Base-by-base conservation (phyloP, 2,888 invertebrate species). In the Suillia variegata region DNA sequence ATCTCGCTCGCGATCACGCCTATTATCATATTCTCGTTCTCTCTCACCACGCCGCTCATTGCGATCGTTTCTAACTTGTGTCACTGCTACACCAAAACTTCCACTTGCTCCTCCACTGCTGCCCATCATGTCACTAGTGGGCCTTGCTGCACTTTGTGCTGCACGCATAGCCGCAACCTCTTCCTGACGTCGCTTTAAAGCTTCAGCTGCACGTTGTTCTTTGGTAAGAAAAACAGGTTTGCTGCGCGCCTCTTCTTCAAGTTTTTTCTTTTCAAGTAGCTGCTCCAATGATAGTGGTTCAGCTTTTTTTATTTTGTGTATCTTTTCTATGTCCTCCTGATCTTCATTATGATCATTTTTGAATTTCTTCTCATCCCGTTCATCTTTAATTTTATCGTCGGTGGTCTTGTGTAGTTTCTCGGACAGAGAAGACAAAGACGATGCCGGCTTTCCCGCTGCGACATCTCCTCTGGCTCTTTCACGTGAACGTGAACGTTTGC, bases 181-280 rank as follows among this genome's bases (percentile, higher is more conserved):
- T 77, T 94, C 92, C 74, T 95, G 93, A 1, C 99, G 86, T 54
- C 92, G 87, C 75, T 93, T 90, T 15, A 99, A 74, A 0, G 99
- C 99, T 73, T 96, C 88, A 0, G 89, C 91, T 1, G 91, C 94
- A 71, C 99, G 86, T 80, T 99, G 95, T 80, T 97, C 97, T 84
- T 98, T 98, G 0, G 96, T 94, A 34, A 99, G 84, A 79, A 99
- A 99, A 26, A 96, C 95, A 0, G 99, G 99, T 85, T 98, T 98
- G 70, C 96, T 94, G 54, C 93, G 87, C 1, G 94, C 96, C 74
- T 92, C 93, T 80, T 98, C 96, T 77, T 97, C 97, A 0, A 94
- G 94, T 77, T 98, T 97, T 78, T 97, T 97, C 82, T 96, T 97
- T 0, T 94, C 92, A 51, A 99, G 83, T 42, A 99, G 81, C 79